phyloP scores from a whole-genome alignment of 2,113 vertebrate species.

The Amblyornis subalaris region DNA sequence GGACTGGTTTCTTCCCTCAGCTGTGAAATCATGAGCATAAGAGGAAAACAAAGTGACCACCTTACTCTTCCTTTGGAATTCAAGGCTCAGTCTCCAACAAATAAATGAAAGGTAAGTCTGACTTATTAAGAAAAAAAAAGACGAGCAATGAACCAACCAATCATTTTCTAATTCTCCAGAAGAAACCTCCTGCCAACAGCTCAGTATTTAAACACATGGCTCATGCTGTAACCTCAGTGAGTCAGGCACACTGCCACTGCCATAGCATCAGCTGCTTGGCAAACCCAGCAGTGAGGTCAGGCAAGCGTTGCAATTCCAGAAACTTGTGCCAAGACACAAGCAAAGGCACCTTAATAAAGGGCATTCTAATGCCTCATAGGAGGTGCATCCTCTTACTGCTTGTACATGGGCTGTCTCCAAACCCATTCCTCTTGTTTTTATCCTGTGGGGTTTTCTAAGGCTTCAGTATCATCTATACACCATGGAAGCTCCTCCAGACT shows the following conservation, averaged over 20 bases:
- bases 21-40: fast-evolving
- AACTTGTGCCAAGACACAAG: background rate
- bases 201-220: background rate
- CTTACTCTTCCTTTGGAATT: background rate
- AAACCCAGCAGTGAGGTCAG: background rate
- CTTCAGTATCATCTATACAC: background rate
- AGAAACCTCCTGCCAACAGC: background rate
- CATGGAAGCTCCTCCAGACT: background rate
- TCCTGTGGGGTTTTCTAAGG: background rate
- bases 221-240: background rate
- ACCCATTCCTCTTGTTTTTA: background rate
- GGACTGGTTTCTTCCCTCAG: background rate
- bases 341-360: background rate
- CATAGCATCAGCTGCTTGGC: background rate
- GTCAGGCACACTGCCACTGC: background rate
- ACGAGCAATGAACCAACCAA: fast-evolving
- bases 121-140: background rate
- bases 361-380: fast-evolving
- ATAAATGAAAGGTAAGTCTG: background rate
- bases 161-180: background rate
- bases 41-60: background rate
- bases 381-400: fast-evolving
- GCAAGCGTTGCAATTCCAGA: background rate
- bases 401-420: background rate
- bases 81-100: background rate